Base-by-base conservation (phyloP, 2,888 invertebrate genomes). In the Bellardia pandia region DNA sequence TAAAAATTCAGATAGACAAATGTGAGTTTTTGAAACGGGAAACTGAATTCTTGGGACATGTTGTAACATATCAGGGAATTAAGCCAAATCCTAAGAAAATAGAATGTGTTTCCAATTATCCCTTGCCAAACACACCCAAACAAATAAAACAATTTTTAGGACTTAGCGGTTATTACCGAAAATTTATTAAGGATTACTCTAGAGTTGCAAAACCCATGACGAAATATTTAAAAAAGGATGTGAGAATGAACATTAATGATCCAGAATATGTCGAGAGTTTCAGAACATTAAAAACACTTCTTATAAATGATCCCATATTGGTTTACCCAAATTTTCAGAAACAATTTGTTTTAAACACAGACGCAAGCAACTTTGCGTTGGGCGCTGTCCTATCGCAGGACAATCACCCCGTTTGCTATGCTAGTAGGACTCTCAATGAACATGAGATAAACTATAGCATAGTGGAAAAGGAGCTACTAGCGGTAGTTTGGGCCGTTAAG, bases 221-320 rank as follows among this genome's bases (percentile, higher is more conserved):
- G n/a, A 79, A 86, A 37, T 85, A 86, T 58, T 45, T 89, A 3
- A 88, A 88, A 79, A 88, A 80, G 68, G 66, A 40, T n/a, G n/a
- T n/a, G n/a, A n/a, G n/a, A n/a, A n/a, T n/a, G n/a, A n/a, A n/a
- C n/a, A n/a, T n/a, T n/a, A n/a, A n/a, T n/a, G n/a, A n/a, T n/a
- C n/a, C n/a, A n/a, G n/a, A n/a, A n/a, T n/a, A n/a, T n/a, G n/a
- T n/a, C n/a, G n/a, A n/a, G n/a, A n/a, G n/a, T n/a, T n/a, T n/a
- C n/a, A n/a, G n/a, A n/a, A n/a, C n/a, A n/a, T n/a, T n/a, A n/a
- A n/a, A n/a, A n/a, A n/a, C n/a, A n/a, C n/a, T n/a, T n/a, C n/a
- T n/a, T n/a, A n/a, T n/a, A n/a, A n/a, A n/a, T n/a, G 71, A 89
- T 48, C 92, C 92, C 0, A 89, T 93, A n/a, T 71, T 93, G 30